Evolutionary conservation across 2,888 invertebrate genomes (phyloP).

Genomic region (Tipula vernalis): DNA sequence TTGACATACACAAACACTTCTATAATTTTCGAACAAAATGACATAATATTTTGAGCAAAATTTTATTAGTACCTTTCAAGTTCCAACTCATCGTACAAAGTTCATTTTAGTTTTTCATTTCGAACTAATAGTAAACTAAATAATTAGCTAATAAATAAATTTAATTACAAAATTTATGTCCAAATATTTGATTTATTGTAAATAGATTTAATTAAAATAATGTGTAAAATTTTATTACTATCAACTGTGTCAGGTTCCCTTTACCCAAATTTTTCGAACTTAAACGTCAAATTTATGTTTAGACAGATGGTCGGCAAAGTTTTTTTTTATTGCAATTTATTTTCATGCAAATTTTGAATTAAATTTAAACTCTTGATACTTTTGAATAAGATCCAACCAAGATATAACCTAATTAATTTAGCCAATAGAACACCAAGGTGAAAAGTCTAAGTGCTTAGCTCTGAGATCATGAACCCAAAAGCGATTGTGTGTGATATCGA

Average conservation of each 20-base stretch:
- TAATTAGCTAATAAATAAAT: too few relatives aligned
- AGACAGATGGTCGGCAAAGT: neutral
- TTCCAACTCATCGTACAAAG: too few relatives aligned
- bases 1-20: neutral
- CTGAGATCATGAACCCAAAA: slow-evolving; percentile 18
- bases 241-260: too few relatives aligned
- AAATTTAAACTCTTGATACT: neutral
- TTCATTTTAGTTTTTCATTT: too few relatives aligned
- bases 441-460: neutral
- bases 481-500: slow-evolving; percentile 52
- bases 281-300: neutral
- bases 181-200: too few relatives aligned
- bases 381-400: neutral
- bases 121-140: too few relatives aligned
- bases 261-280: neutral
- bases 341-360: neutral
- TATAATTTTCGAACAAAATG: neutral
- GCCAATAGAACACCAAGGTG: too few relatives aligned
- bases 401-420: neutral
- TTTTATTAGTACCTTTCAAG: neutral
- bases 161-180: too few relatives aligned
- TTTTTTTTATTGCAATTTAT: neutral
- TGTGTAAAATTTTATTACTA: too few relatives aligned
- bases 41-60: neutral
- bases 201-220: too few relatives aligned